Evolutionary conservation across 2,797 vertebrate species (phyloP).

Genomic region (Galaxias olidus): DNA sequence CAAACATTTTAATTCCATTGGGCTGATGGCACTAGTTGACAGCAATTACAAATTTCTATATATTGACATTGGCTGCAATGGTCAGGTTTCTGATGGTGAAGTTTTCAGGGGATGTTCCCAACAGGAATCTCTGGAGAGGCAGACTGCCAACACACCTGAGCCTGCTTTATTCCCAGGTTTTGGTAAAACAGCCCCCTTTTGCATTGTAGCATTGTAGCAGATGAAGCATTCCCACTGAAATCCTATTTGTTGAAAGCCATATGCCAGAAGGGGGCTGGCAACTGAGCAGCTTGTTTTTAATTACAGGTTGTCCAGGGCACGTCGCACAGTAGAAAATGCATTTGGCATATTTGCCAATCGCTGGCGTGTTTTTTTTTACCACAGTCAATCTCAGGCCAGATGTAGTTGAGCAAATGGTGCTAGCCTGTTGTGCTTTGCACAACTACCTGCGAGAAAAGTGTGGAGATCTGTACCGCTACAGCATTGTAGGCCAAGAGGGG

Average conservation of each 20-base stretch:
- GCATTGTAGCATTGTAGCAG: background rate
- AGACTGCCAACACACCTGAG: too few species aligned
- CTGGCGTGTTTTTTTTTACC: background rate
- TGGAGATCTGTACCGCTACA: too few species aligned
- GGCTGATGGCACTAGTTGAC: background rate
- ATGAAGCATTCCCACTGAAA: background rate
- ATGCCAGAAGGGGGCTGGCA: background rate
- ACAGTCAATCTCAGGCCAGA: too few species aligned
- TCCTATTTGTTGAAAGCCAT: background rate
- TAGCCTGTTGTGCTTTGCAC: too few species aligned
- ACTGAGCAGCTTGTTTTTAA: background rate
- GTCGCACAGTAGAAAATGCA: background rate
- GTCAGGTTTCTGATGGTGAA: background rate
- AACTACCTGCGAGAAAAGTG: too few species aligned
- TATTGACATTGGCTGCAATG: slow-evolving; percentile 5
- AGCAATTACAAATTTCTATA: slow-evolving; percentile 1
- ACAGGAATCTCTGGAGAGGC: too few species aligned
- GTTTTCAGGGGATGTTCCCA: background rate
- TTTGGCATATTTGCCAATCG: slow-evolving; percentile 2
- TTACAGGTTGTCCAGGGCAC: slow-evolving; percentile 3
- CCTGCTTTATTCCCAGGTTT: background rate
- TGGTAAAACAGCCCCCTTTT: background rate
- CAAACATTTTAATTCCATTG: too few species aligned
- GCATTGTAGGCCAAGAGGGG: too few species aligned
- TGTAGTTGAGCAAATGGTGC: too few species aligned